Conservation (phyloP, 2,113 vertebrate species). For the Erythrocercus mccallii region DNA sequence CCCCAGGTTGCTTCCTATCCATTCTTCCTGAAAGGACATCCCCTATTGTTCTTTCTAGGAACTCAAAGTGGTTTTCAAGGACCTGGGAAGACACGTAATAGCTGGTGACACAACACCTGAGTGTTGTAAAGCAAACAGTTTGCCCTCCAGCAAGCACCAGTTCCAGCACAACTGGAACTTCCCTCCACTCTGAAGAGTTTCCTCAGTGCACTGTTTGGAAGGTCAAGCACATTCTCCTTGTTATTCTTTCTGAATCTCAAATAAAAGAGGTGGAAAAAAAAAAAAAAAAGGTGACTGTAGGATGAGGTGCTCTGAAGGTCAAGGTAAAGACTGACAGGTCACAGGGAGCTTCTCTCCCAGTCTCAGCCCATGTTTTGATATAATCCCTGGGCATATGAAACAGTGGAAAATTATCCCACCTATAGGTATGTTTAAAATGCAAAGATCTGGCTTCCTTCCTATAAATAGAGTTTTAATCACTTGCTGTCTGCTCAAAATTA, state of each 20-base stretch:
- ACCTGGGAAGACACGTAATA: not conserved
- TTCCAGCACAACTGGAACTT: not conserved
- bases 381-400: not conserved
- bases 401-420: not conserved
- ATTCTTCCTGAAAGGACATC: not conserved
- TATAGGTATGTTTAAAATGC: not conserved
- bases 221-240: not conserved
- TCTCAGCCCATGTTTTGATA: not conserved
- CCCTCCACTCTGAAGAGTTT: not conserved
- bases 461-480: not conserved
- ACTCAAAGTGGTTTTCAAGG: not conserved
- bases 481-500: not conserved
- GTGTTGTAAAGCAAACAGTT: not conserved
- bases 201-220: not conserved
- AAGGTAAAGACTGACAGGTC: not conserved
- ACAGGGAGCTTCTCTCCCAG: not conserved
- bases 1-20: not conserved
- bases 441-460: not conserved
- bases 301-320: not conserved
- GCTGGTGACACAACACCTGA: not conserved
- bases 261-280: not conserved
- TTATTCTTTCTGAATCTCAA: not conserved
- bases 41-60: not conserved
- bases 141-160: not conserved
- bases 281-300: not conserved